A percentile compares a stretch with the other conserved stretches of the same genome.
Conservation (phyloP, 2,888 invertebrate species). For the Pemphredon lugubris region DNA sequence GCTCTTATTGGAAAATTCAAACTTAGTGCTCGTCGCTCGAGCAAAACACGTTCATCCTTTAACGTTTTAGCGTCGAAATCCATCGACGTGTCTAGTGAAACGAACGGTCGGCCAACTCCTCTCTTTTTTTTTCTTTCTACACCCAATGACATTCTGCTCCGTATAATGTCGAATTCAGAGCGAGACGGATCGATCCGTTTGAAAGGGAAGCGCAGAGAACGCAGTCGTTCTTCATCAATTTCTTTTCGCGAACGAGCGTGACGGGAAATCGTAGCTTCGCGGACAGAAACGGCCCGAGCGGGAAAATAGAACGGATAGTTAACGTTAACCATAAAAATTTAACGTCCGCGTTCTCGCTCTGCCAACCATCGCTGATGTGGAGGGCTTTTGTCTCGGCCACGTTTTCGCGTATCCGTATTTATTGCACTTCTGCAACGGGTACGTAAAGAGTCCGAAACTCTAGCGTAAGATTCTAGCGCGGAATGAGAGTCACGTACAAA, state of each 20-base stretch:
- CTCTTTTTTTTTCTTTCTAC: background rate
- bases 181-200: constrained; percentile 6
- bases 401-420: background rate
- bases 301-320: constrained; percentile 18
- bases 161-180: constrained; percentile 19
- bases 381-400: constrained; percentile 11
- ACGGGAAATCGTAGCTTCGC: background rate
- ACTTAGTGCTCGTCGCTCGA: too few relatives aligned
- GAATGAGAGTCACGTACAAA: too few relatives aligned
- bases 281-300: background rate
- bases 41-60: too few relatives aligned
- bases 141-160: constrained; percentile 12
- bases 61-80: too few relatives aligned
- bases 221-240: constrained; percentile 23
- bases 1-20: too few relatives aligned
- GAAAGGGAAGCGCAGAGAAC: constrained; percentile 1
- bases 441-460: background rate
- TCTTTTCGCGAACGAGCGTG: background rate
- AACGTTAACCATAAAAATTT: constrained; percentile 31
- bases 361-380: too few relatives aligned
- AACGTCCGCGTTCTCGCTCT: background rate
- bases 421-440: background rate
- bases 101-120: too few relatives aligned
- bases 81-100: too few relatives aligned
- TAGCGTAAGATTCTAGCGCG: too few relatives aligned